Base-by-base conservation (phyloP, 1,140 invertebrate genomes). In the Drosophila parabipectinata region DNA sequence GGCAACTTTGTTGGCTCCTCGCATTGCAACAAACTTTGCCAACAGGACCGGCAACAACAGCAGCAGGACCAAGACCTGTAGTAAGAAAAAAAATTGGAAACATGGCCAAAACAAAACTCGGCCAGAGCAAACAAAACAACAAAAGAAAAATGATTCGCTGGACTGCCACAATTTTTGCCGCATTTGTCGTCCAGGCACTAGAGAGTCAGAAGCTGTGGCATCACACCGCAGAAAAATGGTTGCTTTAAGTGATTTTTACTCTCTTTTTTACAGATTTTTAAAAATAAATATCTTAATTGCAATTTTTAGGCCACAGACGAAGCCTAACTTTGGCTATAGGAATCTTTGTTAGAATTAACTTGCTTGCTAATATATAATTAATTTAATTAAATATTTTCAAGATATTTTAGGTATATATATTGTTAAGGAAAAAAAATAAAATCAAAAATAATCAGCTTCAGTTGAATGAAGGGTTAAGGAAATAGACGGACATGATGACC, bases 21-120 rank as follows among this genome's bases (percentile, higher is more conserved):
- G 15, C 21, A 75, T 74, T 75, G 72, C 71, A 74, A 75, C 53
- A 75, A 73, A 75, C 32, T 75, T 74, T 64, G 53, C 57, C 60
- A 75, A 54, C 45, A 72, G 18, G 30, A 50, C 34, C 15, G 53
- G 26, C 18, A 61, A 37, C 14, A 9, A 41, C 39, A 44, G 4
- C 37, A 39, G 10, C 1, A 39, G 37, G 14, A 18, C 26, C 39
- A 47, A 39, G 12, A 14, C 15, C 37, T n/a, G 21, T 4, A 32
- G 12, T 32, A 60, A 32, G n/a, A 61, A 6, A 15, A 30, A 45
- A 37, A 18, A 18, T 1, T 9, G 24, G 6, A 15, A 59, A 37
- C 9, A 39, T 37, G 34, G 34, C 34, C 34, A 4, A 59, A 59
- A 24, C 30, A 44, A 44, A 44, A 44, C 14, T 4, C n/a, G 44